Evolutionary conservation across 2,113 vertebrate genomes (phyloP).

Genomic region (Alexandromys fortis): DNA sequence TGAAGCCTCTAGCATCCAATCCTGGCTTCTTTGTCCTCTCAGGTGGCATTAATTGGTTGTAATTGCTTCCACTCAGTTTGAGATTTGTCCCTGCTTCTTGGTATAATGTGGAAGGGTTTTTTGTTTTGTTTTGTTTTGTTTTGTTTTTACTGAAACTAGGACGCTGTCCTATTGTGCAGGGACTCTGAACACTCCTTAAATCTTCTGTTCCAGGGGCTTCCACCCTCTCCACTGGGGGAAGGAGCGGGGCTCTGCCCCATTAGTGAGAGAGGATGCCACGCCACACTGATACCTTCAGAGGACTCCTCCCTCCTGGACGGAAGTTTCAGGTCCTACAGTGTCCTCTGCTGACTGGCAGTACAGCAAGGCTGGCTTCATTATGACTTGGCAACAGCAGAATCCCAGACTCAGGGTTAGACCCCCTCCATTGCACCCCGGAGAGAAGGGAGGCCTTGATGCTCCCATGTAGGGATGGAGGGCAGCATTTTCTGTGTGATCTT

Average conservation of each 20-base stretch:
- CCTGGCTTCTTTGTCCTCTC: not conserved
- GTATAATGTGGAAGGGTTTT: not conserved
- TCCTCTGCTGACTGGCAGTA: not conserved
- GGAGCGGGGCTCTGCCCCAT: not conserved
- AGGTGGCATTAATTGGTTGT: not conserved
- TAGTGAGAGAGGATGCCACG: too few species aligned
- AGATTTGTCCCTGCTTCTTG: not conserved
- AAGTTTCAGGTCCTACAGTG: not conserved
- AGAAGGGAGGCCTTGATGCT: not conserved
- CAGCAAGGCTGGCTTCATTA: not conserved
- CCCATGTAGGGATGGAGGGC: not conserved
- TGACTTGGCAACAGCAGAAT: not conserved
- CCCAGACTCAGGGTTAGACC: not conserved
- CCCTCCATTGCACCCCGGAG: not conserved
- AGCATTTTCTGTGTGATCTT: not conserved
- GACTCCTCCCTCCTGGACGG: not conserved
- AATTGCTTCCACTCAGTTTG: not conserved
- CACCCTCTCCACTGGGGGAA: too few species aligned
- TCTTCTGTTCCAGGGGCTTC: not conserved
- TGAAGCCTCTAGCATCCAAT: not conserved
- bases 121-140: not conserved
- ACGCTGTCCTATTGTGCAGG: not conserved
- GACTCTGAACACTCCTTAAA: not conserved
- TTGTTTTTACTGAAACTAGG: not conserved
- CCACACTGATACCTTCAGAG: not conserved